These are phyloP conservation scores for Torymus tubicola DNA, from an alignment of 2,888 invertebrate genomes.

Conservation along the genomic window DNA sequence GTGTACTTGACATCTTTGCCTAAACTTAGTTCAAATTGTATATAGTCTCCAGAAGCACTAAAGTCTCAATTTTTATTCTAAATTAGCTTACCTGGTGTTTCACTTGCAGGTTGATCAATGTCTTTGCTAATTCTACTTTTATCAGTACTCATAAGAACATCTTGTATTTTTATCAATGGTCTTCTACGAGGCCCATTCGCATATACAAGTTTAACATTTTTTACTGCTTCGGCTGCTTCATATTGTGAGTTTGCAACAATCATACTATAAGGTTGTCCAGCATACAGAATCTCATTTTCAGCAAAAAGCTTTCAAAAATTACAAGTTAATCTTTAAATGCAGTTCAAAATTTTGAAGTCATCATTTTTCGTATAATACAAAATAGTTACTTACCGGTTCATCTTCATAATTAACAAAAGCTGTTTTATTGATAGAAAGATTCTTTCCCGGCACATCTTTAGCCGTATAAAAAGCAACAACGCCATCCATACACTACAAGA, in stretches of 20 bases:
- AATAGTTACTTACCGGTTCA: constrained; percentile 16
- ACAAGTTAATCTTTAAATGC: background rate
- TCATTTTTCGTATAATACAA: background rate
- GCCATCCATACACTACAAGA: constrained; percentile 80
- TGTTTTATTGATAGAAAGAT: constrained; percentile 69
- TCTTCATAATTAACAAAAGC: constrained; percentile 34
- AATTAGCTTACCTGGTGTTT: background rate
- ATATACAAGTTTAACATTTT: constrained; percentile 59
- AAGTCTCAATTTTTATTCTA: background rate
- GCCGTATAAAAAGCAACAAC: constrained; percentile 82
- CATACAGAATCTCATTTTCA: constrained; percentile 78
- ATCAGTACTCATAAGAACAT: constrained; percentile 67
- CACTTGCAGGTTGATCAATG: too few species aligned
- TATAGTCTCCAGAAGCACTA: background rate
- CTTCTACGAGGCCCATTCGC: constrained; percentile 45
- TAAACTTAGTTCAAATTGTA: constrained; percentile 6
- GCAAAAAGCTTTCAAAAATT: constrained; percentile 65
- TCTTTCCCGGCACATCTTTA: constrained; percentile 84
- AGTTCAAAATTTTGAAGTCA: too few species aligned
- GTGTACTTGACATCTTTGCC: constrained; percentile 76
- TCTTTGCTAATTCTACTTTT: constrained; percentile 40
- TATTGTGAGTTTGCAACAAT: constrained; percentile 82
- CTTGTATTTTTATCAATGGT: constrained; percentile 71
- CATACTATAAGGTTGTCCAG: constrained; percentile 86
- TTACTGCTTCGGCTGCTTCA: constrained; percentile 80